phyloP scores from a whole-genome alignment of 92 coral and sea anemone species.

The Parazoanthus darwini region DNA sequence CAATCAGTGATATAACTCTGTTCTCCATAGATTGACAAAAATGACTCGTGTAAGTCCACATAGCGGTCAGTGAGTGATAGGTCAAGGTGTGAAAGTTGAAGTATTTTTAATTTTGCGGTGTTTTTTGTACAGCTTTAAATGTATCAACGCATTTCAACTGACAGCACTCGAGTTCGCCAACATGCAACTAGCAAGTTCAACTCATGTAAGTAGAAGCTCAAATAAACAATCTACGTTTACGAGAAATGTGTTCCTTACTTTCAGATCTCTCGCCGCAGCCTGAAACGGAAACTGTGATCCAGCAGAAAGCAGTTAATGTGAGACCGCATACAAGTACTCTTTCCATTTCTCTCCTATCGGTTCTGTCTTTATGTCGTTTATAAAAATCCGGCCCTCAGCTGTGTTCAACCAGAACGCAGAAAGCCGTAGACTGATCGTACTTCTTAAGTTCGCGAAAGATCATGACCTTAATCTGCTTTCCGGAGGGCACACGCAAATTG shows the following conservation, averaged over 20 bases:
- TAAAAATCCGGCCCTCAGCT: not conserved
- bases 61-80: not conserved
- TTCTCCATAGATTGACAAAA: not conserved
- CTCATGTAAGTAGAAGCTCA: not conserved
- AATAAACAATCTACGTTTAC: not conserved
- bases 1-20: not conserved
- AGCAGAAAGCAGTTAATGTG: not conserved
- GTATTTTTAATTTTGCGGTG: not conserved
- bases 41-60: not conserved
- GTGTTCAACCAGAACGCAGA: not conserved
- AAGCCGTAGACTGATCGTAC: not conserved
- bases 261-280: conserved; percentile 29
- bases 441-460: not conserved
- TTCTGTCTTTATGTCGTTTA: not conserved
- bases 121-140: not conserved
- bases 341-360: not conserved
- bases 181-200: not conserved
- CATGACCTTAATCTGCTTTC: not conserved
- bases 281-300: conserved; percentile 12
- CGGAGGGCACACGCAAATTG: not conserved
- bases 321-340: not conserved
- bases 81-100: conserved; percentile 11
- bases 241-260: conserved; percentile 14
- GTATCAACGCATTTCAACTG: not conserved
- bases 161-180: not conserved